A percentile compares a stretch with the other conserved stretches of the same genome.
phyloP scores from a whole-genome alignment of 2,113 vertebrate species.

The Corythaixoides concolor region DNA sequence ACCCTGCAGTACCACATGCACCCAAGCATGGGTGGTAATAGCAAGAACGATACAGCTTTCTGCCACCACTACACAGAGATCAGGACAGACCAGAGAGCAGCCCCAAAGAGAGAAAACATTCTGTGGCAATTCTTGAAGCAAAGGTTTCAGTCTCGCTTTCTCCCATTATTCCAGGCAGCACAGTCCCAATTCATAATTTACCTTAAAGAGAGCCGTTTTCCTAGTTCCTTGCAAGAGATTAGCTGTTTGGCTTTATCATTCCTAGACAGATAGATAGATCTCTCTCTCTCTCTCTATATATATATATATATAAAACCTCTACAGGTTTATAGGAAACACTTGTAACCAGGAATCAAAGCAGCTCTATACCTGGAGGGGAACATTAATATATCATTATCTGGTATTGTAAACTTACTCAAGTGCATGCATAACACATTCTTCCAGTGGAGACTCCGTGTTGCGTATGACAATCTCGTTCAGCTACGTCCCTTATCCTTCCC shows the following conservation, averaged over 20 bases:
- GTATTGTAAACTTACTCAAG: background rate
- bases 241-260: background rate
- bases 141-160: background rate
- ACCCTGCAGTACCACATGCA: fast-evolving
- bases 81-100: background rate
- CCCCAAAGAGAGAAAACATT: fast-evolving
- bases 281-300: no score
- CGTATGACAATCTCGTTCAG: background rate
- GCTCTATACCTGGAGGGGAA: background rate
- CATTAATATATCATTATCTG: background rate
- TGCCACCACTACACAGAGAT: background rate
- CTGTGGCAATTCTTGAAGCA: background rate
- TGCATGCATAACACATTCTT: background rate
- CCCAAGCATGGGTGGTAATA: fast-evolving
- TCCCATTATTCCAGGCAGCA: background rate
- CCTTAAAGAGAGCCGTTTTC: background rate
- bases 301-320: background rate
- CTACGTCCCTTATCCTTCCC: background rate
- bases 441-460: background rate
- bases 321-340: background rate
- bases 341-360: background rate
- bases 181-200: background rate
- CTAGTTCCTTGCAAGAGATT: background rate
- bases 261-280: no score
- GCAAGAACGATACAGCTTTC: fast-evolving